Evolutionary conservation across 2,888 invertebrate species (phyloP).

Genomic region (Ennomos erosarius): DNA sequence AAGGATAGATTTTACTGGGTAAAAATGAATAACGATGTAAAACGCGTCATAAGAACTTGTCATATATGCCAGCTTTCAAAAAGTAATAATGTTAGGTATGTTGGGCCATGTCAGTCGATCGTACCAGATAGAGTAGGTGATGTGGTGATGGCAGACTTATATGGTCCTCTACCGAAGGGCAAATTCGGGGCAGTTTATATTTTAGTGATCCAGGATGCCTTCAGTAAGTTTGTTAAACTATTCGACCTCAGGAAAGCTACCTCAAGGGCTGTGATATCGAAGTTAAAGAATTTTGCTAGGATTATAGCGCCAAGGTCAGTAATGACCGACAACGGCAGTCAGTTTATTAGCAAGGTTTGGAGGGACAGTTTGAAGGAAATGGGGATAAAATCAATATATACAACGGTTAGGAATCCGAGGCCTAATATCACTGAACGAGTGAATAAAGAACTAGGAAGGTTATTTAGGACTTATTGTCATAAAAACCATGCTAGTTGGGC

Average conservation of each 20-base stretch:
- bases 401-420: conserved; percentile 38
- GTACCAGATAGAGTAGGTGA: conserved; percentile 31
- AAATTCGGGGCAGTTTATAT: conserved; percentile 33
- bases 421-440: conserved; percentile 39
- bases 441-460: conserved; percentile 36
- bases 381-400: conserved; percentile 24
- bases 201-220: conserved; percentile 36
- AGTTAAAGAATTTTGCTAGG: conserved; percentile 20
- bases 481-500: conserved; percentile 37
- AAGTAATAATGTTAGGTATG: too few relatives aligned
- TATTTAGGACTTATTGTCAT: conserved; percentile 38
- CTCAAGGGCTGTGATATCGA: conserved; percentile 9
- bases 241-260: conserved; percentile 21
- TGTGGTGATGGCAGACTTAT: conserved; percentile 39
- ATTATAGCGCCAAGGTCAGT: not conserved
- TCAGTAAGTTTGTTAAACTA: conserved; percentile 35
- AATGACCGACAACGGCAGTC: conserved; percentile 36
- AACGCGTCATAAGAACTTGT: not conserved
- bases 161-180: conserved; percentile 34
- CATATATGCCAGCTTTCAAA: too few relatives aligned
- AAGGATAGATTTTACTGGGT: not conserved
- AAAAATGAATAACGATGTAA: not conserved
- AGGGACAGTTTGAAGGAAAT: conserved; percentile 6
- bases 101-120: conserved; percentile 5
- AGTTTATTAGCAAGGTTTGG: conserved; percentile 29